These are phyloP conservation scores for Phortica magna DNA, from an alignment of 2,888 invertebrate species.

Conservation along the genomic window DNA sequence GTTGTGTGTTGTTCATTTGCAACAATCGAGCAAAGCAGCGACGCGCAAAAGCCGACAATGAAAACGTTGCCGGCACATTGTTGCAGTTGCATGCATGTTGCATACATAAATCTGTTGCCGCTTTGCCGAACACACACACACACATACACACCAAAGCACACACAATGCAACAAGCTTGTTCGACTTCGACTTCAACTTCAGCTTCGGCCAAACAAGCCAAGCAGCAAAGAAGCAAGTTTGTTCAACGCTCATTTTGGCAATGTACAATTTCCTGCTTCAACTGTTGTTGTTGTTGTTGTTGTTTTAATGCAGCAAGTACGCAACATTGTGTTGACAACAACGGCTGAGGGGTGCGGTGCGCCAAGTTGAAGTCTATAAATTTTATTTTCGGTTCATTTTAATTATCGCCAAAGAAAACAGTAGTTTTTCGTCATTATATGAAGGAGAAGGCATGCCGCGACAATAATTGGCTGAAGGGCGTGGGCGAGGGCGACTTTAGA, in stretches of 20 bases:
- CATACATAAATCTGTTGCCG: conserved; percentile 68
- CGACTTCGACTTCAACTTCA: not conserved
- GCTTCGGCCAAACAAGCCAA: not conserved
- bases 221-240: not conserved
- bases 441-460: no score
- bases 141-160: not conserved
- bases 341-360: not conserved
- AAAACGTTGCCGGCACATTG: conserved; percentile 34
- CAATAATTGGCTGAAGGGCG: no score
- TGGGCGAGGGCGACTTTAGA: no score
- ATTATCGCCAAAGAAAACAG: not conserved
- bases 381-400: conserved; percentile 30
- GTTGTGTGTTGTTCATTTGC: conserved; percentile 22
- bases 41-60: conserved; percentile 31
- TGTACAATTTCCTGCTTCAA: conserved; percentile 31
- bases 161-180: not conserved
- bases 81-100: conserved; percentile 56
- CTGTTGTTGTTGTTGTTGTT: not conserved
- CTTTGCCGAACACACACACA: not conserved
- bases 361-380: conserved; percentile 29
- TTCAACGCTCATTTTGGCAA: conserved; percentile 27
- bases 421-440: not conserved
- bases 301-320: no score
- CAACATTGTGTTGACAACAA: not conserved
- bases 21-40: conserved; percentile 7